Conservation (phyloP, 2,888 invertebrate species). For the Stratiomys singularior region DNA sequence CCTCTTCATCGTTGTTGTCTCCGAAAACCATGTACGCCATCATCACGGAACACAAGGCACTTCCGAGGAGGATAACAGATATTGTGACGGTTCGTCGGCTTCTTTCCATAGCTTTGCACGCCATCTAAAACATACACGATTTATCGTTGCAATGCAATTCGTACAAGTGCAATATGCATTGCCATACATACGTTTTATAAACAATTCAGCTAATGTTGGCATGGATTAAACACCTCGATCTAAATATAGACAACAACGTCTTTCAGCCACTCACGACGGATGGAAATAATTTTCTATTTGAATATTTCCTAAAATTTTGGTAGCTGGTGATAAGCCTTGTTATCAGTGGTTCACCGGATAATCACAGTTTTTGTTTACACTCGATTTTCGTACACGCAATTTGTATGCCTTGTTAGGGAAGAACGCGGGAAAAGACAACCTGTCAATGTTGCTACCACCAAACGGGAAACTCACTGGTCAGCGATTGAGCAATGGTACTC, state of each 20-base stretch:
- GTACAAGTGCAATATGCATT: not conserved
- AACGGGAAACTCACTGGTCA: constrained; percentile 1
- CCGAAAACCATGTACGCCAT: constrained; percentile 64
- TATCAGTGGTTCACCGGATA: not conserved
- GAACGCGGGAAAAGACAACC: not conserved
- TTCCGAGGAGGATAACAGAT: constrained; percentile 61
- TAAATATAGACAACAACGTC: constrained; percentile 18
- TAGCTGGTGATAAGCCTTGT: not conserved
- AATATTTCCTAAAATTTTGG: not conserved
- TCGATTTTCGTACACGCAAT: not conserved
- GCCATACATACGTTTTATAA: constrained; percentile 3
- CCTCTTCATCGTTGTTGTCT: constrained; percentile 62
- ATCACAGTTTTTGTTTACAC: not conserved
- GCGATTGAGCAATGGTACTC: no score
- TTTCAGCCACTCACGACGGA: not conserved
- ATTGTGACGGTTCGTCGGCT: constrained; percentile 60
- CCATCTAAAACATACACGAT: constrained; percentile 45
- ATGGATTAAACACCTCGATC: not conserved
- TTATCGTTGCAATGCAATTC: no score
- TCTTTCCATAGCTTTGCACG: constrained; percentile 27
- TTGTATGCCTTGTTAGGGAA: no score
- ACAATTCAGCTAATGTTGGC: constrained; percentile 24
- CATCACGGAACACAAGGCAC: constrained; percentile 61
- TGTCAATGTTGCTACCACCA: not conserved
- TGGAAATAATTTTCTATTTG: not conserved